Percentiles rank a stretch among this genome's conserved stretches.
These are phyloP conservation scores for Oncorhynchus clarkii DNA, from an alignment of 2,113 vertebrate species.

Conservation along the genomic window DNA sequence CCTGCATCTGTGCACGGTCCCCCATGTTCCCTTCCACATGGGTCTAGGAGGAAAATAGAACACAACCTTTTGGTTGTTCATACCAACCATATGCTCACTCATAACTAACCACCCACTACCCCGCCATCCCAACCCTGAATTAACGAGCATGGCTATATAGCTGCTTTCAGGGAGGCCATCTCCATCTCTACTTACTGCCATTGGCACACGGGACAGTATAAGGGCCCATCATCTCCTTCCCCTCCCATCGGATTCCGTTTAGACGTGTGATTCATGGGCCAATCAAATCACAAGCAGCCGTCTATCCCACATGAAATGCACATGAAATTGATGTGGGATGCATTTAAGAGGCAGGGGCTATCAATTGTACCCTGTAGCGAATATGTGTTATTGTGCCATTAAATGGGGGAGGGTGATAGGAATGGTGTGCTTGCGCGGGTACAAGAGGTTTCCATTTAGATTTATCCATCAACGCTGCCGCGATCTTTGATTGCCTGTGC, in stretches of 20 bases:
- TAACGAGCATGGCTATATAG: background rate
- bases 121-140: background rate
- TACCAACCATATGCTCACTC: slow-evolving; percentile 15
- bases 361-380: slow-evolving; percentile 43
- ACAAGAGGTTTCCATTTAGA: background rate
- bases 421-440: background rate
- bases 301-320: background rate
- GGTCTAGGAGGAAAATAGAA: background rate
- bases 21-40: background rate
- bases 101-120: background rate
- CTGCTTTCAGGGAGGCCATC: slow-evolving; percentile 5
- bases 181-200: background rate
- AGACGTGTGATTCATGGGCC: slow-evolving; percentile 53
- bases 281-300: slow-evolving; percentile 46
- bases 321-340: slow-evolving; percentile 31
- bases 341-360: slow-evolving; percentile 46
- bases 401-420: background rate
- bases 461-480: background rate
- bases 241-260: slow-evolving; percentile 38
- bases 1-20: background rate
- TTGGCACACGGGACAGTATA: slow-evolving; percentile 7
- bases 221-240: slow-evolving; percentile 22
- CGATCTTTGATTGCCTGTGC: slow-evolving; percentile 42
- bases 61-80: background rate
- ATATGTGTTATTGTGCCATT: slow-evolving; percentile 21